Conservation (phyloP, 2,797 vertebrate genomes). For the Propithecus perrieri region DNA sequence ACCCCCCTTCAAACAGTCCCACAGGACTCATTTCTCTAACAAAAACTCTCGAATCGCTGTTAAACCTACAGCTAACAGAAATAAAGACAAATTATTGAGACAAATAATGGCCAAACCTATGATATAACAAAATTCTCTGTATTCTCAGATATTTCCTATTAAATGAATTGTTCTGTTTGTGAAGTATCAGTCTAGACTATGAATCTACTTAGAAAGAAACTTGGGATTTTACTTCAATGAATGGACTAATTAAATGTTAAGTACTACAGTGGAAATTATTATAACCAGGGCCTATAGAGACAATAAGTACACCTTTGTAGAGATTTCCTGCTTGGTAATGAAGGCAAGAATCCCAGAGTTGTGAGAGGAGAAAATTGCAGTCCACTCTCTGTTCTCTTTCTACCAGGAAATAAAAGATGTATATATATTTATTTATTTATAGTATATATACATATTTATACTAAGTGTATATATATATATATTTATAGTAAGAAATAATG, state of each 20-base stretch:
- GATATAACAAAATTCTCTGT: not conserved
- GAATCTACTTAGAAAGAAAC: conserved; percentile 20
- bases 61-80: not conserved
- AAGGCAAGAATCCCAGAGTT: not conserved
- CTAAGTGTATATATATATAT: not conserved
- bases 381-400: not conserved
- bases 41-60: not conserved
- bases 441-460: not conserved
- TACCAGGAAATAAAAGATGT: not conserved
- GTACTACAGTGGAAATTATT: not conserved
- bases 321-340: not conserved
- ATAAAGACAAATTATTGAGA: not conserved
- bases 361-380: not conserved
- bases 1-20: not conserved
- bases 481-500: not conserved
- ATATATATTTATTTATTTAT: not conserved
- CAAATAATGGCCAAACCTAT: not conserved
- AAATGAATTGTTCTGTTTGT: conserved; percentile 3
- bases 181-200: not conserved
- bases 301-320: not conserved
- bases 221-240: not conserved
- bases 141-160: not conserved
- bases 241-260: not conserved
- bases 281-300: not conserved
- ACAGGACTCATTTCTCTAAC: not conserved